These are phyloP conservation scores for Eueremaeus valkanovi DNA, from an alignment of 2,888 invertebrate genomes.

Conservation along the genomic window DNA sequence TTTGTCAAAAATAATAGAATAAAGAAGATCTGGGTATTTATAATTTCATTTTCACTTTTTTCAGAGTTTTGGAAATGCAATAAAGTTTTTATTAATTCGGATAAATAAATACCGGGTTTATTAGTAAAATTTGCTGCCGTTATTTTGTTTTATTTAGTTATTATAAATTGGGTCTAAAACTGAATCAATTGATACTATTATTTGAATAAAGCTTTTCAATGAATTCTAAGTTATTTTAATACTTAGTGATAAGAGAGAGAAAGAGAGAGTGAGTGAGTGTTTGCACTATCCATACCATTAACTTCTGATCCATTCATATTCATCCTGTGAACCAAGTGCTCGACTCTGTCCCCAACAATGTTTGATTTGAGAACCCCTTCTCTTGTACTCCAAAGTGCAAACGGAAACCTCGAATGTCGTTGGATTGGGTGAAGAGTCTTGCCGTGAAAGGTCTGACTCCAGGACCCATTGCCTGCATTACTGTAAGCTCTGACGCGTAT, in stretches of 20 bases:
- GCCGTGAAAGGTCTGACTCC: slow-evolving; percentile 68
- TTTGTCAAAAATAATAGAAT: no score
- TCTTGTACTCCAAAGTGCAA: slow-evolving; percentile 54
- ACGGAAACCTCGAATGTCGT: slow-evolving; percentile 33
- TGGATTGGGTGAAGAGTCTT: slow-evolving; percentile 56
- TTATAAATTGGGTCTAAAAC: no score
- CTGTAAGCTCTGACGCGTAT: slow-evolving; percentile 76
- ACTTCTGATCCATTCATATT: slow-evolving; percentile 43
- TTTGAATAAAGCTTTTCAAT: background rate
- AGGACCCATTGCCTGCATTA: slow-evolving; percentile 69
- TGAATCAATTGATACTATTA: no score
- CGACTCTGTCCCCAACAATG: slow-evolving; percentile 70
- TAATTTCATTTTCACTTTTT: no score
- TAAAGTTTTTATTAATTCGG: no score
- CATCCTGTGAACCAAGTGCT: slow-evolving; percentile 62
- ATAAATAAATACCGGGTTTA: no score
- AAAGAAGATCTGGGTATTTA: no score
- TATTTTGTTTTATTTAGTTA: no score
- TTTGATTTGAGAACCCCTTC: slow-evolving; percentile 76
- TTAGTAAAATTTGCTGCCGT: no score
- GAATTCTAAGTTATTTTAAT: background rate
- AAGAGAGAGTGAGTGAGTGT: background rate
- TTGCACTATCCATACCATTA: slow-evolving; percentile 42
- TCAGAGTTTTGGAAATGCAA: no score
- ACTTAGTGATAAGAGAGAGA: background rate